phyloP scores from a whole-genome alignment of 2,888 invertebrate species.

The Adelphocoris suturalis region DNA sequence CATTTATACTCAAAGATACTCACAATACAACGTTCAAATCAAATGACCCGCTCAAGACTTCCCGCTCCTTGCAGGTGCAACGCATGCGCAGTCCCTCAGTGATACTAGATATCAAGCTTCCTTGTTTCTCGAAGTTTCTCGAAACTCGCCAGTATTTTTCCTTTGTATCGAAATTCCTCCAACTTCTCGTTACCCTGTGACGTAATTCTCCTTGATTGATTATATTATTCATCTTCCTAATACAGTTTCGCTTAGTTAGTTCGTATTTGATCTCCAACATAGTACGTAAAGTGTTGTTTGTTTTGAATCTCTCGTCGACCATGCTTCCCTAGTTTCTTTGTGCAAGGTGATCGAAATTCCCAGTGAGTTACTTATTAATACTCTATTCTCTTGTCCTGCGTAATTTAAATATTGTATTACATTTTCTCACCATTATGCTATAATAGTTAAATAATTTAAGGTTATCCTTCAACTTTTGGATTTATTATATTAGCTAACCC shows the following conservation, averaged over 20 bases:
- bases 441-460: too few relatives aligned
- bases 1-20: too few relatives aligned
- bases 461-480: too few relatives aligned
- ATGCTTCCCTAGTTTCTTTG: neutral
- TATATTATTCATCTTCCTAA: neutral
- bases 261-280: too few relatives aligned
- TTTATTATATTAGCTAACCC: too few relatives aligned
- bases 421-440: too few relatives aligned
- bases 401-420: too few relatives aligned
- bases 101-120: slow-evolving; percentile 13
- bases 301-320: neutral
- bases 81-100: neutral
- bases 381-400: too few relatives aligned
- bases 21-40: neutral
- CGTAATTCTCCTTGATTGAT: too few relatives aligned
- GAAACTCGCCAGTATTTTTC: neutral
- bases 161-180: slow-evolving; percentile 4
- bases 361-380: neutral
- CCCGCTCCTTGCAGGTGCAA: neutral
- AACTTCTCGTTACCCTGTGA: neutral
- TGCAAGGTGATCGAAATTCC: neutral
- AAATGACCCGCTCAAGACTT: neutral
- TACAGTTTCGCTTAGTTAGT: neutral
- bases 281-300: neutral
- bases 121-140: neutral